phyloP scores from a whole-genome alignment of 2,797 vertebrate genomes.

The Protosalanx chinensis region DNA sequence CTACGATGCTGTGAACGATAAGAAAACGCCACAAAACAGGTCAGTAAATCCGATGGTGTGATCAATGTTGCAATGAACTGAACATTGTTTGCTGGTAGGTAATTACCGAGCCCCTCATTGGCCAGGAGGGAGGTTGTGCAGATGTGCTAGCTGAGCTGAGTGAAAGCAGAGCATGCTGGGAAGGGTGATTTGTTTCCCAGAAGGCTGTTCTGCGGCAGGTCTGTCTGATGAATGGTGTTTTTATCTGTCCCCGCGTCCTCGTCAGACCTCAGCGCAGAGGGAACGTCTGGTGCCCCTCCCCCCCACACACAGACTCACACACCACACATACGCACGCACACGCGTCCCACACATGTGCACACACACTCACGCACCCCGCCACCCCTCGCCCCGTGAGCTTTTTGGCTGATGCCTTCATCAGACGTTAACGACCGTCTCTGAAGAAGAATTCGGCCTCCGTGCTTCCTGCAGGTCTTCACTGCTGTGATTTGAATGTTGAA shows the following conservation, averaged over 20 bases:
- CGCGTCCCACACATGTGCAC: too few relatives aligned
- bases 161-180: slow-evolving; percentile 20
- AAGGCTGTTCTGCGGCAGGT: slow-evolving; percentile 30
- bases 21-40: neutral
- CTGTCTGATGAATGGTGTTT: slow-evolving; percentile 28
- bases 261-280: too few relatives aligned
- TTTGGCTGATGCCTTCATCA: neutral
- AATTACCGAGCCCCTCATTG: neutral
- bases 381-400: too few relatives aligned
- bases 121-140: slow-evolving; percentile 1
- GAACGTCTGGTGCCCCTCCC: neutral
- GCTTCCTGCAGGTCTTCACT: neutral
- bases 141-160: slow-evolving; percentile 29
- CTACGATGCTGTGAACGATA: too few relatives aligned
- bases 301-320: too few relatives aligned
- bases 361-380: too few relatives aligned
- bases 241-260: slow-evolving; percentile 2
- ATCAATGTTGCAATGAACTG: neutral
- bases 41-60: too few relatives aligned
- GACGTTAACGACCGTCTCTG: neutral
- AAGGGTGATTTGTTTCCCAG: slow-evolving; percentile 32
- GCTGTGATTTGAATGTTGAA: neutral
- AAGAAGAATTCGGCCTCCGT: neutral
- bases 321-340: too few relatives aligned
- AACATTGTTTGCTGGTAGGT: neutral